These are phyloP conservation scores for Sebastes miniatus DNA, from an alignment of 2,797 vertebrate genomes.

Conservation along the genomic window DNA sequence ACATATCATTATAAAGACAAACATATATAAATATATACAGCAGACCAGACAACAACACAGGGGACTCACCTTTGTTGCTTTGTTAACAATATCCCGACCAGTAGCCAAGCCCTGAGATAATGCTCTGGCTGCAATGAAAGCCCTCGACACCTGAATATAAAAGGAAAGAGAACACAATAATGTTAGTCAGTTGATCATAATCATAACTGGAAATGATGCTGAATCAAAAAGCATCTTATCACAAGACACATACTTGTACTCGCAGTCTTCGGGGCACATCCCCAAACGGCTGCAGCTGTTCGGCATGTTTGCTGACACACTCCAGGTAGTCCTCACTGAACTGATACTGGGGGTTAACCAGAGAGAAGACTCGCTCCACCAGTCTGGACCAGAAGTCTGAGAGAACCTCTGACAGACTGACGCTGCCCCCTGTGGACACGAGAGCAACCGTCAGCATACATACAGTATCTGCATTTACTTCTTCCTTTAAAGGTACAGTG, in stretches of 20 bases:
- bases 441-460: not conserved
- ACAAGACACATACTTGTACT: constrained; percentile 80
- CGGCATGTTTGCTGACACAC: constrained; percentile 87
- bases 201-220: not conserved
- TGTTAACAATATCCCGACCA: constrained; percentile 86
- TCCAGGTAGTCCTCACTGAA: constrained; percentile 90
- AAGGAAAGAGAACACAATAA: not conserved
- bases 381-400: constrained; percentile 90
- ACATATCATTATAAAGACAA: not conserved
- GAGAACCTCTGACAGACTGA: constrained; percentile 87
- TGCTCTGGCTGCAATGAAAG: constrained; percentile 86
- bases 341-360: constrained; percentile 91
- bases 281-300: constrained; percentile 89
- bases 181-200: not conserved
- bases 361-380: constrained; percentile 88
- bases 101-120: constrained; percentile 87
- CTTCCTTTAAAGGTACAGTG: not conserved
- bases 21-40: not conserved
- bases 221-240: not conserved
- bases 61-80: constrained; percentile 84
- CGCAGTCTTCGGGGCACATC: constrained; percentile 89
- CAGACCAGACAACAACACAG: not conserved
- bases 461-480: not conserved
- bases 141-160: constrained; percentile 82
- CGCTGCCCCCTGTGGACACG: constrained; percentile 76